These are phyloP conservation scores for Percopsis transmontana DNA, from an alignment of 2,113 vertebrate genomes.

Conservation along the genomic window DNA sequence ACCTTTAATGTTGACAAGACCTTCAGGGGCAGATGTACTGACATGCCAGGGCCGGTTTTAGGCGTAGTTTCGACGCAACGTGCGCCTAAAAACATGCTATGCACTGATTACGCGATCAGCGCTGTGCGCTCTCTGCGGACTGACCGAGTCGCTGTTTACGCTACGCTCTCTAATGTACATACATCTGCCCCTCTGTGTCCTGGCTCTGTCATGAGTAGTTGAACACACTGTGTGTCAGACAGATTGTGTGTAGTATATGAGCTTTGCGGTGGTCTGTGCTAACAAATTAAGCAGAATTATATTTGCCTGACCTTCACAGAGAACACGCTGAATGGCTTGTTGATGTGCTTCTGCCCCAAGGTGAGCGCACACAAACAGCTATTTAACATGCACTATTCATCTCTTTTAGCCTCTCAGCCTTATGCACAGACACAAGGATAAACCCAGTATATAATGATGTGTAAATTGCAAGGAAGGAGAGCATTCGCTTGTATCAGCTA, in stretches of 20 bases:
- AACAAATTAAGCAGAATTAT: slow-evolving; percentile 13
- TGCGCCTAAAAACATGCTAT: too few species aligned
- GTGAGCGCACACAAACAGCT: slow-evolving; percentile 75
- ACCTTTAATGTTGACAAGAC: too few species aligned
- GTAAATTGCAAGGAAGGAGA: slow-evolving; percentile 7
- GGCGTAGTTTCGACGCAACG: too few species aligned
- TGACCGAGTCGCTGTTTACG: too few species aligned
- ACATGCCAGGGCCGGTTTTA: too few species aligned
- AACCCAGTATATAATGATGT: not conserved
- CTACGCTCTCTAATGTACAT: too few species aligned
- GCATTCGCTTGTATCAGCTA: not conserved
- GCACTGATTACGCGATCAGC: too few species aligned
- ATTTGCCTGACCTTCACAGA: slow-evolving; percentile 73
- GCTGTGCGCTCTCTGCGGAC: too few species aligned
- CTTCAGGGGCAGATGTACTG: too few species aligned
- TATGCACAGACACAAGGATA: not conserved
- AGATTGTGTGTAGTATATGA: not conserved
- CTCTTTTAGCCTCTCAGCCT: not conserved
- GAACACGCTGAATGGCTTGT: slow-evolving; percentile 97
- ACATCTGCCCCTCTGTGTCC: too few species aligned
- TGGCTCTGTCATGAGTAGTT: not conserved
- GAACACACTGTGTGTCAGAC: not conserved
- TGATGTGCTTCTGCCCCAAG: slow-evolving; percentile 98
- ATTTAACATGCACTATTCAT: not conserved
- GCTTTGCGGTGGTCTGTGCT: not conserved